These are phyloP conservation scores for Erebia aethiops DNA, from an alignment of 2,888 invertebrate genomes.

Conservation along the genomic window DNA sequence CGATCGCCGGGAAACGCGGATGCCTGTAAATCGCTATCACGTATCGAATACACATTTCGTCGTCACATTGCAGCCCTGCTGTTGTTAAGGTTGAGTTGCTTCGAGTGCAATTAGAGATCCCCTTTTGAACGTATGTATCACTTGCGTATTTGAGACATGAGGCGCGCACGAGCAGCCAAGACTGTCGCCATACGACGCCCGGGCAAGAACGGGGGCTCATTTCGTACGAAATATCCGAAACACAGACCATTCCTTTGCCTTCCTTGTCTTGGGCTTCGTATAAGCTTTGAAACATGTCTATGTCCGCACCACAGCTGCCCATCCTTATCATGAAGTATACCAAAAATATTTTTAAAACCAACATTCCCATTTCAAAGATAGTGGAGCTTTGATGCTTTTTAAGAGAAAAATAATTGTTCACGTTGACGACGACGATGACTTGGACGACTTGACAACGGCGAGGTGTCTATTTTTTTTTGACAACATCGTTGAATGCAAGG, in stretches of 20 bases:
- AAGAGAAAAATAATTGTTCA: background rate
- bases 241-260: slow-evolving; percentile 37
- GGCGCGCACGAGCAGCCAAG: slow-evolving; percentile 38
- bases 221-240: background rate
- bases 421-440: background rate
- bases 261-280: slow-evolving; percentile 20
- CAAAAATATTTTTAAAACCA: slow-evolving; percentile 24
- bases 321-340: slow-evolving; percentile 11
- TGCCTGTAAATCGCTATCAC: slow-evolving; percentile 34
- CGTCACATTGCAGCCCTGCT: background rate
- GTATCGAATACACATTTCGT: slow-evolving; percentile 9
- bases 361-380: slow-evolving; percentile 3
- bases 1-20: slow-evolving; percentile 26
- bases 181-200: slow-evolving; percentile 39
- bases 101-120: slow-evolving; percentile 25
- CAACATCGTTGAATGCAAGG: background rate
- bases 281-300: slow-evolving; percentile 31
- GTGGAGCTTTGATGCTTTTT: background rate
- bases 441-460: background rate
- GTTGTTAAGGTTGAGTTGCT: slow-evolving; percentile 15
- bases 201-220: slow-evolving; percentile 28
- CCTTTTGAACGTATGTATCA: slow-evolving; percentile 26
- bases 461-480: background rate
- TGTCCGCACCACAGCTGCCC: slow-evolving; percentile 20
- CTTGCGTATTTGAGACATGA: slow-evolving; percentile 34